These are phyloP conservation scores for Cylas formicarius DNA, from an alignment of 1,140 invertebrate species.

Conservation along the genomic window DNA sequence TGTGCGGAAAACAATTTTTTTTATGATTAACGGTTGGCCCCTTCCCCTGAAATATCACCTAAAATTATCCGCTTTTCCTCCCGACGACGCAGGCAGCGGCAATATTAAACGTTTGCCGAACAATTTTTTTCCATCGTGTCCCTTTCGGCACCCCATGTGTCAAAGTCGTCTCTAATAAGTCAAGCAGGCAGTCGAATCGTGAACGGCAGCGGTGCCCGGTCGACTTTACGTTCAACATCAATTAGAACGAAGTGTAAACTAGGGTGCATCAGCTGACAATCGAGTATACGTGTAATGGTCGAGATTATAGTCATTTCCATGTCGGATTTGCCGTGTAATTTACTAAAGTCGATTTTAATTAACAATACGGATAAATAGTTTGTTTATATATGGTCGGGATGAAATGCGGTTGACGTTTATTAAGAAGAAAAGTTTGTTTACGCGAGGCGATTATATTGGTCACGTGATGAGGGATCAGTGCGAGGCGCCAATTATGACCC, in stretches of 20 bases:
- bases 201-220: constrained; percentile 19
- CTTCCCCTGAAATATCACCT: too few species aligned
- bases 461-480: too few species aligned
- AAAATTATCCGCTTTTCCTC: too few species aligned
- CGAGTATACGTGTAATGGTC: constrained; percentile 17
- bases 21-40: too few species aligned
- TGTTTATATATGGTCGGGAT: too few species aligned
- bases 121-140: constrained; percentile 34
- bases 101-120: constrained; percentile 30
- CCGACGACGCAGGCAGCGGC: too few species aligned
- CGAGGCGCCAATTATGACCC: too few species aligned
- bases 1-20: too few species aligned
- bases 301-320: constrained; percentile 14
- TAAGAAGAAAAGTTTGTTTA: too few species aligned
- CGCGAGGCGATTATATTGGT: too few species aligned
- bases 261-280: constrained; percentile 12
- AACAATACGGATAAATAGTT: background rate
- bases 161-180: constrained; percentile 34
- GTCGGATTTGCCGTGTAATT: constrained; percentile 7
- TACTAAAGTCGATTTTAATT: constrained; percentile 12
- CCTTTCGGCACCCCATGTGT: constrained; percentile 35
- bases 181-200: constrained; percentile 29
- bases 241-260: constrained; percentile 18
- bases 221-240: constrained; percentile 11
- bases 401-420: too few species aligned